Evolutionary conservation across 2,113 vertebrate species (phyloP).

Genomic region (Eublepharis macularius): DNA sequence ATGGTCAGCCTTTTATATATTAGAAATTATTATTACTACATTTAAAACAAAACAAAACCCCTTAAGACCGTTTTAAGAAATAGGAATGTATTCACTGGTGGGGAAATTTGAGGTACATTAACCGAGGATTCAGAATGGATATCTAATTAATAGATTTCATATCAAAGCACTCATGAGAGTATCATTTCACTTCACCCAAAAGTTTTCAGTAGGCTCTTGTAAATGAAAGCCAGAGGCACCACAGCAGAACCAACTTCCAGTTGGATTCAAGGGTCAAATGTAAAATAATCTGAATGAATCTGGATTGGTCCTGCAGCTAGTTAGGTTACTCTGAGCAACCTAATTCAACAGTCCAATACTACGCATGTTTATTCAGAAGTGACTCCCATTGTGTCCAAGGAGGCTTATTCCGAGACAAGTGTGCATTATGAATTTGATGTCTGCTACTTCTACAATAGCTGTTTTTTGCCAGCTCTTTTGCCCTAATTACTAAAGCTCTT

Average conservation of each 20-base stretch:
- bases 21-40: too few relatives aligned
- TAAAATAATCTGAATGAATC: background rate
- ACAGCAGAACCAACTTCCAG: background rate
- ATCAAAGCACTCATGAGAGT: background rate
- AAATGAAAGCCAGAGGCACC: background rate
- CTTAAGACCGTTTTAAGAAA: background rate
- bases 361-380: too few relatives aligned
- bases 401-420: too few relatives aligned
- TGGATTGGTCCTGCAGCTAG: background rate
- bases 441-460: too few relatives aligned
- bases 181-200: slow-evolving; percentile 22
- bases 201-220: background rate
- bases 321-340: too few relatives aligned
- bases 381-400: too few relatives aligned
- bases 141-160: slow-evolving; percentile 8
- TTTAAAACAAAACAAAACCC: too few relatives aligned
- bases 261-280: background rate
- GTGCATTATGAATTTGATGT: too few relatives aligned
- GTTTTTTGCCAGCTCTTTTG: too few relatives aligned
- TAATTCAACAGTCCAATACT: too few relatives aligned
- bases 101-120: background rate
- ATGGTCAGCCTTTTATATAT: too few relatives aligned
- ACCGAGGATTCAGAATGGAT: background rate
- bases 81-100: background rate
- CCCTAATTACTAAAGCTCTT: too few relatives aligned